These are phyloP conservation scores for Pleuronectes platessa DNA, from an alignment of 2,113 vertebrate species.

Conservation along the genomic window DNA sequence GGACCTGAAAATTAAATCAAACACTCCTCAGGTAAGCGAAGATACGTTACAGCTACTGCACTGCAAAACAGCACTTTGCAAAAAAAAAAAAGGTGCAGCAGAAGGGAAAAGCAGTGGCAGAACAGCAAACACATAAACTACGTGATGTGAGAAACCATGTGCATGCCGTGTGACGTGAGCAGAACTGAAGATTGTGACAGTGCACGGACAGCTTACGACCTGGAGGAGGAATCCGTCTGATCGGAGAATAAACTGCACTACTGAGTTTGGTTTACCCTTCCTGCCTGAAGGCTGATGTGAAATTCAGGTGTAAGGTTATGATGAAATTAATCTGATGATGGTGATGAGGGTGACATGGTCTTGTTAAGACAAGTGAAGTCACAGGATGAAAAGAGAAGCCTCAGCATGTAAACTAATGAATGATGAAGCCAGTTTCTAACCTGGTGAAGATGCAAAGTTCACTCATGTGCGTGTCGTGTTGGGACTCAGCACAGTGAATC, in stretches of 20 bases:
- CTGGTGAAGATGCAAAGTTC: not conserved
- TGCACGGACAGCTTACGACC: not conserved
- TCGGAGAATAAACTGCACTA: not conserved
- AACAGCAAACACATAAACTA: slow-evolving; percentile 45
- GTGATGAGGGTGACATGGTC: slow-evolving; percentile 19
- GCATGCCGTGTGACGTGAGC: slow-evolving; percentile 40
- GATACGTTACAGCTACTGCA: slow-evolving; percentile 28
- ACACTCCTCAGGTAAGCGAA: slow-evolving; percentile 75
- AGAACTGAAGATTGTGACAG: slow-evolving; percentile 4
- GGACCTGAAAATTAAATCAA: slow-evolving; percentile 81
- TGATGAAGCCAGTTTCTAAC: not conserved
- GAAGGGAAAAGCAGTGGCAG: slow-evolving; percentile 52
- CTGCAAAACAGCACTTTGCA: slow-evolving; percentile 41
- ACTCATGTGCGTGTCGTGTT: too few species aligned
- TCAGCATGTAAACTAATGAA: slow-evolving; percentile 13
- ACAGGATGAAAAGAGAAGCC: slow-evolving; percentile 10
- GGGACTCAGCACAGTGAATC: slow-evolving; percentile 47
- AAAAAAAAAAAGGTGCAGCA: slow-evolving; percentile 32
- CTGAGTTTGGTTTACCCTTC: not conserved
- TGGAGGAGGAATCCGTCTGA: not conserved
- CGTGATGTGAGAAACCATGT: slow-evolving; percentile 30
- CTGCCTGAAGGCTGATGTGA: not conserved
- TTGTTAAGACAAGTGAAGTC: slow-evolving; percentile 16
- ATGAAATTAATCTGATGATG: slow-evolving; percentile 19
- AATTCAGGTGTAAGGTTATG: not conserved